Percentiles rank a stretch among this genome's conserved stretches.
These are phyloP conservation scores for Myoxocephalus aenaeus DNA, from an alignment of 2,797 vertebrate genomes.

Conservation along the genomic window DNA sequence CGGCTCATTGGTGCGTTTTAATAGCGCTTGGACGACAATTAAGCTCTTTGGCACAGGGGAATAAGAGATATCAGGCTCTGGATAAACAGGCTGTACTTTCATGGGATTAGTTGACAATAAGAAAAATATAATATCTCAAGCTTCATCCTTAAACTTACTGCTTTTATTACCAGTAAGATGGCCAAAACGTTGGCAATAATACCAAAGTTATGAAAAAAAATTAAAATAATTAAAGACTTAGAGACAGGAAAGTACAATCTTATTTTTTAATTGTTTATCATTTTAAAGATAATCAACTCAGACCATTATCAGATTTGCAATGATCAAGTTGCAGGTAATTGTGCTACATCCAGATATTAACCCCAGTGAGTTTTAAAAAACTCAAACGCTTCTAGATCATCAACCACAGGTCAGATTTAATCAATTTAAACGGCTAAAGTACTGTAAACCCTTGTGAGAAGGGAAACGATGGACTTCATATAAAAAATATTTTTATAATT, in stretches of 20 bases:
- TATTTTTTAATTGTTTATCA: no score
- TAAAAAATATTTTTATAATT: no score
- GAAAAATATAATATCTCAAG: slow-evolving; percentile 1
- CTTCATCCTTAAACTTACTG: background rate
- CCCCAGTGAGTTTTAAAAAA: no score
- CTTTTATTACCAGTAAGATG: background rate
- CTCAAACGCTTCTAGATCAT: no score
- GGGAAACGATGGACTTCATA: no score
- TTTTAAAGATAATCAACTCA: background rate
- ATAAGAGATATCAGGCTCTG: background rate
- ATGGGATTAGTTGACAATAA: background rate
- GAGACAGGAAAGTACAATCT: no score
- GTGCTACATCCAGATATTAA: background rate
- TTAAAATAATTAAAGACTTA: background rate
- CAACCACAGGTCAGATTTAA: no score
- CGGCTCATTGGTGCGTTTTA: background rate
- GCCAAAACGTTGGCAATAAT: no score
- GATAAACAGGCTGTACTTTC: background rate
- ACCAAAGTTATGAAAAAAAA: background rate
- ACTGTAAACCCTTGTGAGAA: no score
- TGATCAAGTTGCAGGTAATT: background rate
- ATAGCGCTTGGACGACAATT: background rate
- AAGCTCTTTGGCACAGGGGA: background rate
- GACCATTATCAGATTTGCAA: slow-evolving; percentile 5
- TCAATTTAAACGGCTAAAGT: no score